Base-by-base conservation (phyloP, 2,113 vertebrate species). In the Mustela lutreola region DNA sequence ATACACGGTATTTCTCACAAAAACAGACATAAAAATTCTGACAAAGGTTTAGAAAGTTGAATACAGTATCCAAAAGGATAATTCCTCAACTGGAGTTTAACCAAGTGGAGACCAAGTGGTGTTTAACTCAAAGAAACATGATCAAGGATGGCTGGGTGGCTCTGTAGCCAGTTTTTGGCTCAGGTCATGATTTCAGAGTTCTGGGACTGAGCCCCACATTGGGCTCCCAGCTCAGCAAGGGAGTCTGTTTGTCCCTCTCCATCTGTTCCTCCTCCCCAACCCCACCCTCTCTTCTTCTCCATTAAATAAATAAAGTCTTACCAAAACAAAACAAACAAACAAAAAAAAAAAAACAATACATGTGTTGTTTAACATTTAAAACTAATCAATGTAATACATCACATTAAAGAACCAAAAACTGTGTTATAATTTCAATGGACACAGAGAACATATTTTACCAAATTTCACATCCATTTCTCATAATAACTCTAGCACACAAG, bases 11-110 rank as follows among this genome's bases (percentile, higher is more conserved):
- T 76, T 48, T 24, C 21, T 82, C 56, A 95, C 19, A 9, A 90
- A 90, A 63, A 42, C 19, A 83, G 48, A 83, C 33, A 11, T n/a
- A 83, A 63, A 95, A 82, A 60, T 89, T 94, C 78, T 82, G 62
- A 67, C 12, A 45, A 71, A 94, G 42, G 8, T 81, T 88, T 48
- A 89, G 31, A 81, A 94, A 88, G 48, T 63, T 18, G 26, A 90
- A 84, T 56, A 95, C 28, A 76, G 42, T 56, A 83, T 22, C 33
- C 53, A 48, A 63, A 89, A 71, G 11, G 4, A 76, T 28, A 90
- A 83, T 65, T 83, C 65, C 83, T 83, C 19, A 53, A 53, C 14
- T 53, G 50, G 50, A 53, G 15, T 53, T 53, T 53, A 53, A 53
- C 15, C 15, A 53, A 53, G 50, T 53, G 50, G 50, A 53, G 50